These are phyloP conservation scores for Macrophya annulata DNA, from an alignment of 2,888 invertebrate species.

Conservation along the genomic window DNA sequence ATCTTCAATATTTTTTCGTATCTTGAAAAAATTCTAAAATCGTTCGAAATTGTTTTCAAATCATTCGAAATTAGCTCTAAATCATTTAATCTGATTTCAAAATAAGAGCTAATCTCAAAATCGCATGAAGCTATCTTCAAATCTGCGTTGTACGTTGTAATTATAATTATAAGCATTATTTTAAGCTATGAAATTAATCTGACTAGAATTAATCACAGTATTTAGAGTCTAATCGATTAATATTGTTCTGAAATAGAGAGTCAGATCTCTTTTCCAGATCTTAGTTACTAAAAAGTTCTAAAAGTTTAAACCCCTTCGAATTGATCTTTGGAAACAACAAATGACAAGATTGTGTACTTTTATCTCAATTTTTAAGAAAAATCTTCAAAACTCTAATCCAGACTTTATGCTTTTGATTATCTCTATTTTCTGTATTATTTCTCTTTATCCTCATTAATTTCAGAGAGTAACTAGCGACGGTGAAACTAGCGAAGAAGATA, in stretches of 20 bases:
- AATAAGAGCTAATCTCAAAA: background rate
- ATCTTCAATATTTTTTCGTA: background rate
- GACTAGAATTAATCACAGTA: too few relatives aligned
- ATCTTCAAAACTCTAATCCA: background rate
- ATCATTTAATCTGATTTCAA: background rate
- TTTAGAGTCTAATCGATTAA: too few relatives aligned
- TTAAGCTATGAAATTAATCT: too few relatives aligned
- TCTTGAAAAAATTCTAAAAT: background rate
- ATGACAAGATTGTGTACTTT: background rate
- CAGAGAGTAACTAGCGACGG: conserved; percentile 83
- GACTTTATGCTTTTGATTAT: too few relatives aligned
- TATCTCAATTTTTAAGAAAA: background rate
- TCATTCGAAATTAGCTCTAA: background rate
- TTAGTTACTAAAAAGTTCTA: background rate
- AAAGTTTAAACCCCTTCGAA: background rate
- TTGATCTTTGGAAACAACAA: background rate
- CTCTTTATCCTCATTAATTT: conserved; percentile 67
- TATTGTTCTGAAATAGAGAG: too few relatives aligned
- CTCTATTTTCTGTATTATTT: background rate
- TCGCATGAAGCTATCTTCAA: background rate
- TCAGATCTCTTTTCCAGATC: background rate
- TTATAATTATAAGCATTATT: too few relatives aligned
- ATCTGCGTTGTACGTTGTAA: background rate
- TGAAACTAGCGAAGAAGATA: conserved; percentile 74
- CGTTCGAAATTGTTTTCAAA: background rate